These are phyloP conservation scores for Pogonocherus hispidulus DNA, from an alignment of 2,888 invertebrate genomes.

Conservation along the genomic window DNA sequence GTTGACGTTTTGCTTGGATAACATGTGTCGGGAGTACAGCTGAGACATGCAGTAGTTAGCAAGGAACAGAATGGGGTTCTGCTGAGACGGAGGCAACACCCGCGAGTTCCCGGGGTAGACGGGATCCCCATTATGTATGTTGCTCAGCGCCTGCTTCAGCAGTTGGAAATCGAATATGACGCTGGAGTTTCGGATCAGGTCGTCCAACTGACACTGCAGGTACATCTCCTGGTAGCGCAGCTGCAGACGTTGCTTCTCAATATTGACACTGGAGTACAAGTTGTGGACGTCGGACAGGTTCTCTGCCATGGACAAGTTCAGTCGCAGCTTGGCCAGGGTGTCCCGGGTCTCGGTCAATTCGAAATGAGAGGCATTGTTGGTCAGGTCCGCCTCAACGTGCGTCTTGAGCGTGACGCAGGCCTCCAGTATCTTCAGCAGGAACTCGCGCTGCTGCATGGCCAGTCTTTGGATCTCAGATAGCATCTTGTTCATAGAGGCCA, in stretches of 20 bases:
- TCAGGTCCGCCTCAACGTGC: constrained; percentile 82
- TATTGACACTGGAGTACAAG: constrained; percentile 73
- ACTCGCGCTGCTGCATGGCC: constrained; percentile 79
- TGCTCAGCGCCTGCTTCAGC: constrained; percentile 77
- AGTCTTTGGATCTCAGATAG: constrained; percentile 80
- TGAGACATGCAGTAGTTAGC: constrained; percentile 85
- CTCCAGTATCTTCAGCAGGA: constrained; percentile 80
- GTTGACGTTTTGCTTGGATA: constrained; percentile 72
- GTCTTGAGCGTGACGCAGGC: constrained; percentile 82
- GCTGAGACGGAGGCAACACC: constrained; percentile 65
- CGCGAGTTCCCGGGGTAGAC: constrained; percentile 60
- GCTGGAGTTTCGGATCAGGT: constrained; percentile 77
- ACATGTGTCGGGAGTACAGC: constrained; percentile 76
- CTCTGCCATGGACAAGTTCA: constrained; percentile 74
- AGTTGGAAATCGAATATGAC: constrained; percentile 77
- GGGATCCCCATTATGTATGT: constrained; percentile 73
- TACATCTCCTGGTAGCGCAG: constrained; percentile 80
- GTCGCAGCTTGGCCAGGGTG: constrained; percentile 74
- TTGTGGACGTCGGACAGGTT: constrained; percentile 74
- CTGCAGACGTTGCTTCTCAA: constrained; percentile 78
- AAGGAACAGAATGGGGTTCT: constrained; percentile 80
- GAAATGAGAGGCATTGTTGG: constrained; percentile 77
- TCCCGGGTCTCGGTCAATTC: constrained; percentile 79
- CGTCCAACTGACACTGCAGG: constrained; percentile 80
- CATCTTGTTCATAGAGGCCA: constrained; percentile 78